Percentiles rank a stretch among this genome's conserved stretches.
These are phyloP conservation scores for Microtus oregoni DNA, from an alignment of 2,113 vertebrate species.

Conservation along the genomic window DNA sequence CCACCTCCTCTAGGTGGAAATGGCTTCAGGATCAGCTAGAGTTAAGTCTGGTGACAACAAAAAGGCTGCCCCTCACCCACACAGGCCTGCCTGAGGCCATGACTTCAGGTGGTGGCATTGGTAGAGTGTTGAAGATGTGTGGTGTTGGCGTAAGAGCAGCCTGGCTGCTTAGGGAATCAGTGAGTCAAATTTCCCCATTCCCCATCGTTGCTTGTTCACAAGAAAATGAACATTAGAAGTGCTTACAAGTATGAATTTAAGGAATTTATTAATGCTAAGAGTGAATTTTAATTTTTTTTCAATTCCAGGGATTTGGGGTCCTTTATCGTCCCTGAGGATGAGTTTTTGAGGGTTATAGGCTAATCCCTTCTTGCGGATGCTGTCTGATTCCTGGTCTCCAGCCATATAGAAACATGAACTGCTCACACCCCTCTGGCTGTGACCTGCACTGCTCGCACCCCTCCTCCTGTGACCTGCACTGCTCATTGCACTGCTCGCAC, in stretches of 20 bases:
- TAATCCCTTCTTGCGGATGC: neutral
- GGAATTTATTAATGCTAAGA: neutral
- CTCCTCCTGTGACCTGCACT: no score
- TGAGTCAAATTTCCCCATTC: neutral
- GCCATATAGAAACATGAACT: neutral
- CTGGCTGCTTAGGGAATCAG: neutral
- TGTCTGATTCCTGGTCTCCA: neutral
- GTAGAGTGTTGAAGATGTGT: neutral
- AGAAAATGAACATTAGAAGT: neutral
- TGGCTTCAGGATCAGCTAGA: neutral
- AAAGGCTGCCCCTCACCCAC: neutral
- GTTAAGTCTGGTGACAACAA: neutral
- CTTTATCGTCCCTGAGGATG: neutral
- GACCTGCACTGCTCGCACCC: no score
- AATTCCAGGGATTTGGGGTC: neutral
- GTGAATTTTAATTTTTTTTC: neutral
- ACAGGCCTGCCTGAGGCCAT: neutral
- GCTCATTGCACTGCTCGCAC: no score
- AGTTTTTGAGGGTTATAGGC: neutral
- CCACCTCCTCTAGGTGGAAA: neutral
- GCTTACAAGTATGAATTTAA: neutral
- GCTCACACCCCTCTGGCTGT: neutral
- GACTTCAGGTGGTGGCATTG: neutral
- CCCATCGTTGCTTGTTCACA: neutral
- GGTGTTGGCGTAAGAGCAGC: neutral